These are phyloP conservation scores for Crotalus tigris DNA, from an alignment of 2,113 vertebrate species.

Conservation along the genomic window DNA sequence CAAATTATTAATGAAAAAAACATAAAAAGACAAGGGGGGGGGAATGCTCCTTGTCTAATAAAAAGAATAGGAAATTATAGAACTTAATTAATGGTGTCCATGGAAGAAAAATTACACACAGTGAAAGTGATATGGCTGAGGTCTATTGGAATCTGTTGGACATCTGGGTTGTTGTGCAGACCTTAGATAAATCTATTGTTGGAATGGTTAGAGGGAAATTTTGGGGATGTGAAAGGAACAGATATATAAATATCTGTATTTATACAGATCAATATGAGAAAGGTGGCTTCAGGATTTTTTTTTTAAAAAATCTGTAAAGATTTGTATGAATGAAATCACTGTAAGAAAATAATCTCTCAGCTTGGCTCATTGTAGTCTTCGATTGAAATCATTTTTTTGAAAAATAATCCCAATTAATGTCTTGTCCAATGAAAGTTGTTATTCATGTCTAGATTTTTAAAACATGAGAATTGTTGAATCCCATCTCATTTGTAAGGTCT, in stretches of 20 bases:
- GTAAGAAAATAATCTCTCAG: not conserved
- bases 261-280: not conserved
- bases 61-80: not conserved
- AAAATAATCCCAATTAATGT: not conserved
- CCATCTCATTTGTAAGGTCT: not conserved
- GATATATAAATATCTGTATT: not conserved
- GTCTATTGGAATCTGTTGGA: not conserved
- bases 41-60: not conserved
- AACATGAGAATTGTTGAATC: not conserved
- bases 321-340: not conserved
- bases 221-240: not conserved
- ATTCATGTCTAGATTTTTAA: not conserved
- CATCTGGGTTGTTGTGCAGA: not conserved
- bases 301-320: not conserved
- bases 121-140: too few species aligned
- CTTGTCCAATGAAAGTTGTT: not conserved
- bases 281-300: not conserved
- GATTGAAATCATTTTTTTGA: too few species aligned
- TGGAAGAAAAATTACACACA: not conserved
- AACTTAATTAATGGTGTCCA: not conserved
- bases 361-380: too few species aligned
- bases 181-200: not conserved
- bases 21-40: not conserved
- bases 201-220: not conserved
- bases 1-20: not conserved